A percentile compares a stretch with the other conserved stretches of the same genome.
Conservation (phyloP, 1,140 invertebrate genomes). For the Sipha flava region DNA sequence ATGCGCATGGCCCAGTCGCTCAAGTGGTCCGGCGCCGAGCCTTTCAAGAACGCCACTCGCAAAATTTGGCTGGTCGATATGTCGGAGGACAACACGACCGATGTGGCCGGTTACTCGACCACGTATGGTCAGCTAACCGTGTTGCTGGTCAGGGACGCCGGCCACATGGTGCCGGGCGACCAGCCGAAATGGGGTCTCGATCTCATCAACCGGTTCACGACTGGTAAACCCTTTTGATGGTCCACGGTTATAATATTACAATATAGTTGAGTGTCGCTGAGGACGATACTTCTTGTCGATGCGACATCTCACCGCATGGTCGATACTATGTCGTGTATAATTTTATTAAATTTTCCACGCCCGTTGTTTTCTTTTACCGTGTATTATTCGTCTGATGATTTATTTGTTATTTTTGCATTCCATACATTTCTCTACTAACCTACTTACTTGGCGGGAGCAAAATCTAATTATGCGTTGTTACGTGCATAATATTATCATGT, state of each 20-base stretch:
- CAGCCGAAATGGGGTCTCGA: conserved; percentile 69
- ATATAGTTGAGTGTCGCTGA: no score
- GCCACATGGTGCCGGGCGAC: conserved; percentile 75
- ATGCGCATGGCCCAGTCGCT: conserved; percentile 55
- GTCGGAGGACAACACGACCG: background rate
- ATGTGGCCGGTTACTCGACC: conserved; percentile 37
- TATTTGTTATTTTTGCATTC: no score
- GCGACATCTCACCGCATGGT: no score
- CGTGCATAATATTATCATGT: no score
- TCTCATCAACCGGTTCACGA: conserved; percentile 66
- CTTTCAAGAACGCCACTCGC: conserved; percentile 56
- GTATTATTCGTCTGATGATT: no score
- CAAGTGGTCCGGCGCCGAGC: conserved; percentile 55
- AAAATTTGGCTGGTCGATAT: conserved; percentile 37
- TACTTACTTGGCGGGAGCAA: no score
- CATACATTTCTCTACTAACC: no score
- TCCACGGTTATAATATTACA: background rate
- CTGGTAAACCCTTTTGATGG: conserved; percentile 46
- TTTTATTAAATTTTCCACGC: no score
- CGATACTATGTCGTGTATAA: no score
- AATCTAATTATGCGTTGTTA: no score
- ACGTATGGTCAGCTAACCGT: conserved; percentile 55
- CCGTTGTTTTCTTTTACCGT: no score
- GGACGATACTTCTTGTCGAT: no score
- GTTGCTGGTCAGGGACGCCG: conserved; percentile 70